Percentiles rank a stretch among this genome's conserved stretches.
Conservation (phyloP, 2,797 vertebrate species). For the Varecia variegata region DNA sequence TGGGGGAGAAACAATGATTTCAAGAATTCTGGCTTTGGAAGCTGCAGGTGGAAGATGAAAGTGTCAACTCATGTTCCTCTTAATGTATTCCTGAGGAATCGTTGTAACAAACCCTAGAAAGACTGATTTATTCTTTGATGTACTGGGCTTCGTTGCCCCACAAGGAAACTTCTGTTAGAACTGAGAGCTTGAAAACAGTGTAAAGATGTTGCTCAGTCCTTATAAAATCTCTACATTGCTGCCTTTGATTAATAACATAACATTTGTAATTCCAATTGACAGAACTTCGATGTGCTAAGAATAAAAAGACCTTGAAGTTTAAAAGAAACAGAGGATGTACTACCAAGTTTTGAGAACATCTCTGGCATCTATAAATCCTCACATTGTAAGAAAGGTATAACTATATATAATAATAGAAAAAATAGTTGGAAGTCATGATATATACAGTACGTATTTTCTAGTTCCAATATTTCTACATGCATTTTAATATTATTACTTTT, state of each 20-base stretch:
- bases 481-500: not conserved
- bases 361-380: not conserved
- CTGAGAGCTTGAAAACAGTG: not conserved
- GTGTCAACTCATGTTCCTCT: not conserved
- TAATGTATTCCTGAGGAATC: not conserved
- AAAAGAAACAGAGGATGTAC: not conserved
- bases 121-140: not conserved
- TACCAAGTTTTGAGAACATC: not conserved
- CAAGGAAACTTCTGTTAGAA: not conserved
- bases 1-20: conserved; percentile 25
- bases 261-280: not conserved
- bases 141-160: not conserved
- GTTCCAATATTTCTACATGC: not conserved
- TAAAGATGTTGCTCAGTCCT: not conserved
- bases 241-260: not conserved
- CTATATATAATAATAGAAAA: not conserved
- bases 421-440: not conserved
- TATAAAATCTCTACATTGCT: not conserved
- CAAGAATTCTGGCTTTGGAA: conserved; percentile 2
- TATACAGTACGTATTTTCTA: not conserved
- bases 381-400: not conserved
- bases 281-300: not conserved
- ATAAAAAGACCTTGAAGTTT: not conserved
- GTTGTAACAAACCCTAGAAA: not conserved
- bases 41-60: not conserved